A percentile compares a stretch with the other conserved stretches of the same genome.
Evolutionary conservation across 92 coral and sea anemone species (phyloP).

Genomic region (Epizoanthus ramosus): DNA sequence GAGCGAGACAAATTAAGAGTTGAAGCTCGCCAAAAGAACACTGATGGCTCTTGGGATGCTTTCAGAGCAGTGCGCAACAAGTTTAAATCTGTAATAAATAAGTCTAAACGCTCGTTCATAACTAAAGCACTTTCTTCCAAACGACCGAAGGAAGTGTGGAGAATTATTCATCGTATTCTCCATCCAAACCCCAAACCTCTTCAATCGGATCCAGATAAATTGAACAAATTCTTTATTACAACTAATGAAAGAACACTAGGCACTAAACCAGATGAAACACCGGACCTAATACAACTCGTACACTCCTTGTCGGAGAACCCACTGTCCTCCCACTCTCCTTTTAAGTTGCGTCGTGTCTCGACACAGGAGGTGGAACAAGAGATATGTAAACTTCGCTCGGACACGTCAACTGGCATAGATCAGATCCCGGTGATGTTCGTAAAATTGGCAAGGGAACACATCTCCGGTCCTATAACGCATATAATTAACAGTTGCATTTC

Average conservation of each 20-base stretch:
- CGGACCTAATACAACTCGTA: slow-evolving; percentile 1
- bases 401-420: slow-evolving; percentile 24
- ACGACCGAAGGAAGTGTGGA: slow-evolving; percentile 65
- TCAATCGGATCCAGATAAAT: slow-evolving; percentile 10
- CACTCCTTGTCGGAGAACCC: neutral
- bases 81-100: slow-evolving; percentile 46
- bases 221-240: neutral
- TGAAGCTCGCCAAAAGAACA: slow-evolving; percentile 7
- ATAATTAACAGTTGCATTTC: slow-evolving; percentile 20
- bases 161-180: slow-evolving; percentile 59
- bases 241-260: neutral
- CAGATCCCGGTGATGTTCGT: slow-evolving; percentile 11
- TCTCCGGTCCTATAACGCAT: neutral
- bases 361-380: slow-evolving; percentile 2
- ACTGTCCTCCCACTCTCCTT: slow-evolving; percentile 3
- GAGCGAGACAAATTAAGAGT: too few species aligned
- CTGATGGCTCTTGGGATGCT: slow-evolving; percentile 48
- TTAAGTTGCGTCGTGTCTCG: slow-evolving; percentile 2
- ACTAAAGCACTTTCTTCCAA: slow-evolving; percentile 51
- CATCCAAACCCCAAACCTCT: slow-evolving; percentile 53
- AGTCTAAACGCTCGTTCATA: slow-evolving; percentile 50
- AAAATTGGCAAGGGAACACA: neutral
- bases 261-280: slow-evolving; percentile 17
- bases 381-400: slow-evolving; percentile 21
- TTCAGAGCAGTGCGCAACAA: slow-evolving; percentile 52